These are phyloP conservation scores for Micrasema minimum DNA, from an alignment of 1,140 invertebrate genomes.

Conservation along the genomic window DNA sequence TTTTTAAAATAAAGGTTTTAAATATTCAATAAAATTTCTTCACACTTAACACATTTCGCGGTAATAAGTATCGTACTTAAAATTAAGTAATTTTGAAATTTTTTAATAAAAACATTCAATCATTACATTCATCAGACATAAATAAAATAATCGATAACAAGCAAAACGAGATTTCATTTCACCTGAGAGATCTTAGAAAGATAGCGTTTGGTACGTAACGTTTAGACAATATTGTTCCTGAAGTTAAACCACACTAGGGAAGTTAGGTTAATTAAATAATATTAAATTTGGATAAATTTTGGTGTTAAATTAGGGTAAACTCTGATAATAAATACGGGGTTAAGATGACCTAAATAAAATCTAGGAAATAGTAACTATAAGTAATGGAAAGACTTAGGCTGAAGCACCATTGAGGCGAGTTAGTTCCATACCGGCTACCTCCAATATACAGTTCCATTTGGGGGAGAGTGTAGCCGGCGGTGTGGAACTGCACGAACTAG, in stretches of 20 bases:
- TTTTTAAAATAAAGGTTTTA: conserved; percentile 18
- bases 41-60: not conserved
- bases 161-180: conserved; percentile 33
- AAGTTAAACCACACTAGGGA: too few species aligned
- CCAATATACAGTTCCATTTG: conserved; percentile 66
- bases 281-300: too few species aligned
- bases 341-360: too few species aligned
- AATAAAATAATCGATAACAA: conserved; percentile 35
- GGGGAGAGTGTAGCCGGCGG: conserved; percentile 63
- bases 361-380: not conserved
- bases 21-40: conserved; percentile 21
- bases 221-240: conserved; percentile 11
- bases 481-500: conserved; percentile 55
- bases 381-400: conserved; percentile 34
- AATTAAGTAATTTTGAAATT: conserved; percentile 5
- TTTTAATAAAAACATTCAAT: conserved; percentile 10
- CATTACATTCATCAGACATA: conserved; percentile 32
- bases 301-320: too few species aligned
- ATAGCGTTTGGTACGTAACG: conserved; percentile 29
- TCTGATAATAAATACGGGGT: too few species aligned
- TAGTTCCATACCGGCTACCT: conserved; percentile 66
- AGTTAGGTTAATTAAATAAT: too few species aligned
- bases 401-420: conserved; percentile 62
- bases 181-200: conserved; percentile 33
- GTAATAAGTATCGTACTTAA: not conserved